Evolutionary conservation across 2,888 invertebrate species (phyloP).

Genomic region (Agrilus mali): DNA sequence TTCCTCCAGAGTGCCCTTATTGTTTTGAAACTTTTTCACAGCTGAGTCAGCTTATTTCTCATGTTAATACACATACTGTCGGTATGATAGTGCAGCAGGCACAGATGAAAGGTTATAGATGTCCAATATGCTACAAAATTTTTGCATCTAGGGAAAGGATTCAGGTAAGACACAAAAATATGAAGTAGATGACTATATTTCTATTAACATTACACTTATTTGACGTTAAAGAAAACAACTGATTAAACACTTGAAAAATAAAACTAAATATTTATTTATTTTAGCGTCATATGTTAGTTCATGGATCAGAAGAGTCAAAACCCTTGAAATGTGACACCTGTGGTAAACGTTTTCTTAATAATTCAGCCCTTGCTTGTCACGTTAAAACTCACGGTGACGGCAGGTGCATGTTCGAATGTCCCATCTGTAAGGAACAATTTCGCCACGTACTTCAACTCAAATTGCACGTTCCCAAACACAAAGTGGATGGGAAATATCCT

Average conservation of each 20-base stretch:
- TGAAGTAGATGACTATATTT: neutral
- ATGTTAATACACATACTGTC: constrained; percentile 16
- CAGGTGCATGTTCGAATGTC: constrained; percentile 55
- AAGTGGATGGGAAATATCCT: constrained; percentile 48
- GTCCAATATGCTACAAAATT: constrained; percentile 50
- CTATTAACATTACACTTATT: neutral
- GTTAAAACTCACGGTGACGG: constrained; percentile 52
- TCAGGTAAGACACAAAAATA: constrained; percentile 25
- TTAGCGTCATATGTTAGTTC: constrained; percentile 51
- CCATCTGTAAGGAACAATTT: constrained; percentile 57
- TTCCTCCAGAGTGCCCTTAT: constrained; percentile 22
- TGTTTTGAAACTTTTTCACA: constrained; percentile 25
- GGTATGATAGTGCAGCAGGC: constrained; percentile 16
- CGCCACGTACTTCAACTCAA: constrained; percentile 51
- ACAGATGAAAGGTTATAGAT: constrained; percentile 37
- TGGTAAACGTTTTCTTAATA: constrained; percentile 54
- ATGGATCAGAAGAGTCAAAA: constrained; percentile 55
- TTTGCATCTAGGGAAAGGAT: constrained; percentile 50
- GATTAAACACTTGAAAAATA: too few relatives aligned
- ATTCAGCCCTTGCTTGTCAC: constrained; percentile 60
- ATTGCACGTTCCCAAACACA: constrained; percentile 53
- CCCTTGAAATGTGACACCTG: constrained; percentile 54
- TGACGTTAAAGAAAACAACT: too few relatives aligned
- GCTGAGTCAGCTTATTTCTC: constrained; percentile 22
- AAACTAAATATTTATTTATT: constrained; percentile 14